phyloP scores from a whole-genome alignment of 2,797 vertebrate species.

The Coregonus ussuriensis region DNA sequence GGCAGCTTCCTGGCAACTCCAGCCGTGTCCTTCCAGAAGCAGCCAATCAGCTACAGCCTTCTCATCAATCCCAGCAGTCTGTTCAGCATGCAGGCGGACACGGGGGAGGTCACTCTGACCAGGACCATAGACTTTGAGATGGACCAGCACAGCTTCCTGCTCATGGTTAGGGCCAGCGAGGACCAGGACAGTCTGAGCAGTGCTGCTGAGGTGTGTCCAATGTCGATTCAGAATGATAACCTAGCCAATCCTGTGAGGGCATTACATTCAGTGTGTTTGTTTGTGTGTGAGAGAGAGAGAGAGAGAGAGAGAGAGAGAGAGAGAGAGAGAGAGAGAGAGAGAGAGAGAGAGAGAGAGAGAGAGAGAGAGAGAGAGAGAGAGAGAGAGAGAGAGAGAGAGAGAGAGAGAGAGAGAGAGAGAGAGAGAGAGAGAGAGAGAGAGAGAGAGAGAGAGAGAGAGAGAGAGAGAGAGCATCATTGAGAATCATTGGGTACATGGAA shows the following conservation, averaged over 20 bases:
- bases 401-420: no score
- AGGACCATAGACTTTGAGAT: constrained; percentile 83
- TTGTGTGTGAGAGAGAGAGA: no score
- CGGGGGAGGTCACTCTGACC: constrained; percentile 82
- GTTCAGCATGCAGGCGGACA: constrained; percentile 78
- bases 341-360: no score
- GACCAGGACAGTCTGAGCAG: constrained; percentile 77
- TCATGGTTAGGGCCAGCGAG: constrained; percentile 83
- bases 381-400: no score
- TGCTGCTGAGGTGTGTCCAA: constrained; percentile 79
- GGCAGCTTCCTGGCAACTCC: constrained; percentile 82
- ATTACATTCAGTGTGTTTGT: not conserved
- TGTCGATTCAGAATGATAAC: no score
- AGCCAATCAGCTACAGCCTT: constrained; percentile 83
- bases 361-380: no score
- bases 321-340: no score
- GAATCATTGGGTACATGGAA: no score
- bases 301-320: no score
- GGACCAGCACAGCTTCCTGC: constrained; percentile 81
- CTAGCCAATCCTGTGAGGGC: not conserved
- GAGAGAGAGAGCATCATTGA: no score
- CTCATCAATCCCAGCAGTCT: constrained; percentile 85
- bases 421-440: no score
- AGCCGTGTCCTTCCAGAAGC: constrained; percentile 86
- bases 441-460: no score